These are phyloP conservation scores for Hartigia nigra DNA, from an alignment of 2,888 invertebrate genomes.

Conservation along the genomic window DNA sequence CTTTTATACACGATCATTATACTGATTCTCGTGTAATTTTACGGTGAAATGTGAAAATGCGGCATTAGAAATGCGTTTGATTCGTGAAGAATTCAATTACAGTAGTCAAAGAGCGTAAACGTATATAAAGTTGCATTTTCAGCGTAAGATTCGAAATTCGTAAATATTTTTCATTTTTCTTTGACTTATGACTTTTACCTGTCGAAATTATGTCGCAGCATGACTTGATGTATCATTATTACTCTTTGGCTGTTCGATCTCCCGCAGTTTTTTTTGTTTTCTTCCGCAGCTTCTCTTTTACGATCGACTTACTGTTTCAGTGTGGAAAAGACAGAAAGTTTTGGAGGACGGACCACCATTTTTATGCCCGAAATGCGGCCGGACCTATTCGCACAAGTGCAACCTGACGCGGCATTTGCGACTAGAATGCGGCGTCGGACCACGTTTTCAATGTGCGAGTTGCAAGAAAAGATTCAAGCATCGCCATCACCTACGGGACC, in stretches of 20 bases:
- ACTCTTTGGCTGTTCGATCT: not conserved
- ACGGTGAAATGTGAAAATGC: not conserved
- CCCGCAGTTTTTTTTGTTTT: constrained; percentile 12
- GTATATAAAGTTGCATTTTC: not conserved
- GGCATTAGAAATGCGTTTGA: not conserved
- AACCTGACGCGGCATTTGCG: constrained; percentile 59
- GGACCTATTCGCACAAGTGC: constrained; percentile 58
- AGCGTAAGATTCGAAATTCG: not conserved
- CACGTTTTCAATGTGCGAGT: constrained; percentile 55
- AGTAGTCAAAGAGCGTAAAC: not conserved
- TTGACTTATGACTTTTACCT: not conserved
- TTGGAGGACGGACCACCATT: constrained; percentile 52
- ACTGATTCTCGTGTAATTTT: not conserved
- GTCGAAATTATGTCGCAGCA: constrained; percentile 15
- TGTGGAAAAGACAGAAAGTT: constrained; percentile 41
- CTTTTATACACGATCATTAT: not conserved
- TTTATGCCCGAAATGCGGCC: constrained; percentile 55
- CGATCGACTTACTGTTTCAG: constrained; percentile 38
- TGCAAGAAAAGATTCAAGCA: constrained; percentile 64
- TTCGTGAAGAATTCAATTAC: not conserved
- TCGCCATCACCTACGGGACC: constrained; percentile 63
- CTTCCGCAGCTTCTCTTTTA: not conserved
- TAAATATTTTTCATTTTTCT: not conserved
- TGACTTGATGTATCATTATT: constrained; percentile 19
- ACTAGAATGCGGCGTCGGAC: constrained; percentile 61